Evolutionary conservation across 2,797 vertebrate genomes (phyloP).

Genomic region (Hyperoplus immaculatus): DNA sequence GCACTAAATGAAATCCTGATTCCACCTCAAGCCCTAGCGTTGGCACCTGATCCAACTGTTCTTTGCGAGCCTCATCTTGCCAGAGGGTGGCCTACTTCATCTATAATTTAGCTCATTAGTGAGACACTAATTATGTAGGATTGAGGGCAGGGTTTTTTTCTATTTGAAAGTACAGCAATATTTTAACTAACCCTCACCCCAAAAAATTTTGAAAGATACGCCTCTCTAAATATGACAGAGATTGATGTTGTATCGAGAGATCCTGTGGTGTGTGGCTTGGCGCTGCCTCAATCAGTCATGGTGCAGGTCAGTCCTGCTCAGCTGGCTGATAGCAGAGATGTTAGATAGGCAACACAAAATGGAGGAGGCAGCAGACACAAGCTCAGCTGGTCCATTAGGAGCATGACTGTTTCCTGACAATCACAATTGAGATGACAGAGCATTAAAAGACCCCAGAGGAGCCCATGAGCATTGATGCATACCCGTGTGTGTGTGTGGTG

Average conservation of each 20-base stretch:
- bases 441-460: constrained; percentile 82
- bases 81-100: constrained; percentile 75
- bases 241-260: constrained; percentile 39
- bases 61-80: constrained; percentile 42
- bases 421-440: constrained; percentile 83
- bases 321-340: constrained; percentile 80
- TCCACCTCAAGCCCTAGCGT: constrained; percentile 17
- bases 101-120: constrained; percentile 78
- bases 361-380: constrained; percentile 83
- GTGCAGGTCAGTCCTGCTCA: constrained; percentile 65
- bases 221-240: constrained; percentile 15
- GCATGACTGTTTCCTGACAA: constrained; percentile 82
- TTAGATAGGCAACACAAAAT: constrained; percentile 78
- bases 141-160: constrained; percentile 49
- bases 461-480: constrained; percentile 74
- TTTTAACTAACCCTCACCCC: constrained; percentile 39
- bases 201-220: constrained; percentile 10
- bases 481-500: constrained; percentile 53
- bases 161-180: constrained; percentile 27
- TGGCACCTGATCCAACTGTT: constrained; percentile 62
- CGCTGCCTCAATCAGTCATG: constrained; percentile 40
- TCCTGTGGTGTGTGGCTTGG: constrained; percentile 1
- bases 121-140: constrained; percentile 67
- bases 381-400: constrained; percentile 86
- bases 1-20: constrained; percentile 42